Evolutionary conservation across 2,797 vertebrate genomes (phyloP), one percentile per base, ranked within the genome.

Genomic region (Lithobates sylvaticus): DNA sequence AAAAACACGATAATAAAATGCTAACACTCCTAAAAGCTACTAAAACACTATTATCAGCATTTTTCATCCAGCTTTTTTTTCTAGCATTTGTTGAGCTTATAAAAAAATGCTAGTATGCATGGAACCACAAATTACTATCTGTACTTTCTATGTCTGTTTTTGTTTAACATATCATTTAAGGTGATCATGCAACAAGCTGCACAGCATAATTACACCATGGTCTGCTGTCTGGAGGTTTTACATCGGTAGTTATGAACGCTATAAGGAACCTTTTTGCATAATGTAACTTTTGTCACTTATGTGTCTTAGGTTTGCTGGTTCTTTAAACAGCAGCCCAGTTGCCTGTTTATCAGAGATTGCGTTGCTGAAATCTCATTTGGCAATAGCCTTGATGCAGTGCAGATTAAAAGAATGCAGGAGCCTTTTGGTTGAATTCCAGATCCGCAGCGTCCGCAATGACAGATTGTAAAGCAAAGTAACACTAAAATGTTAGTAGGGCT

Each of bases 401-500:
- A 80, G 86, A 84, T 79, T 84, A 67, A 69, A 67, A 64, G 81
- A 74, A 83, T 69, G 69, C 81, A 44, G 76, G 58, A 75, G 70
- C 42, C n/a, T 27, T 83, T 71, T 84, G 86, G 86, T 84, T 81
- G 76, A 10, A 16, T 75, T 87, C 86, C 86, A 87, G 71, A 64
- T 64, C 81, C 50, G 71, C 86, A 80, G 81, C 76, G 72, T 84
- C 68, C 29, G 61, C 34, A 69, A 84, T 87, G 86, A 87, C 81
- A 87, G 76, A 84, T 84, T 84, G 76, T 76, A 44, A 79, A 76
- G 76, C 86, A 29, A 83, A 87, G 81, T 80, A 84, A 79, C 75
- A 74, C 44, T 84, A 87, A 87, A 84, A 84, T 80, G 86, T 87
- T 87, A 84, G 32, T 80, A 84, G 81, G 86, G 71, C 86, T 80